A percentile compares a stretch with the other conserved stretches of the same genome.
Evolutionary conservation across 2,797 vertebrate species (phyloP).

Genomic region (Fundulus diaphanus): DNA sequence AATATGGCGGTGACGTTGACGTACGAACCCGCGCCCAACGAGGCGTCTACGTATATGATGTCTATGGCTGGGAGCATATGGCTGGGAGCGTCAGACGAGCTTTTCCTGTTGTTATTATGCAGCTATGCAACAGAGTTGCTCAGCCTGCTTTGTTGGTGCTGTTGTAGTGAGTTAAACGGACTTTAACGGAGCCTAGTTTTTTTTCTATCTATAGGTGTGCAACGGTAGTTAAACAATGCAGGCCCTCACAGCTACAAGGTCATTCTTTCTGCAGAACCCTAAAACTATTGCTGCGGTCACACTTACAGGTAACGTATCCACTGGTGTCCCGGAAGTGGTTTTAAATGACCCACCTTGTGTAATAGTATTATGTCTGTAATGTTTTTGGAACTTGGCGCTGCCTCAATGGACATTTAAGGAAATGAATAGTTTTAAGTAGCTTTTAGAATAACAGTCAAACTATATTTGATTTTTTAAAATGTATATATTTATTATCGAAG

Average conservation of each 20-base stretch:
- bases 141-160: neutral
- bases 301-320: conserved; percentile 50
- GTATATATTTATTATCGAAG: neutral
- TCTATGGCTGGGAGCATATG: no score
- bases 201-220: neutral
- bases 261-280: conserved; percentile 44
- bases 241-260: conserved; percentile 21
- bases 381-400: neutral
- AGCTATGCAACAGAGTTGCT: neutral
- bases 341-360: neutral
- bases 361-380: no score
- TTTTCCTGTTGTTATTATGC: neutral
- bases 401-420: neutral
- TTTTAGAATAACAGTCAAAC: neutral
- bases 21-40: no score
- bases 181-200: neutral
- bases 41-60: no score
- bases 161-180: no score
- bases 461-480: neutral
- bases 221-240: conserved; percentile 20
- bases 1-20: no score
- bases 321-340: neutral
- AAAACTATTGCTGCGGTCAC: conserved; percentile 49
- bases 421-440: neutral
- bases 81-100: neutral